These are phyloP conservation scores for Galbula dea DNA, from an alignment of 2,113 vertebrate genomes.

Conservation along the genomic window DNA sequence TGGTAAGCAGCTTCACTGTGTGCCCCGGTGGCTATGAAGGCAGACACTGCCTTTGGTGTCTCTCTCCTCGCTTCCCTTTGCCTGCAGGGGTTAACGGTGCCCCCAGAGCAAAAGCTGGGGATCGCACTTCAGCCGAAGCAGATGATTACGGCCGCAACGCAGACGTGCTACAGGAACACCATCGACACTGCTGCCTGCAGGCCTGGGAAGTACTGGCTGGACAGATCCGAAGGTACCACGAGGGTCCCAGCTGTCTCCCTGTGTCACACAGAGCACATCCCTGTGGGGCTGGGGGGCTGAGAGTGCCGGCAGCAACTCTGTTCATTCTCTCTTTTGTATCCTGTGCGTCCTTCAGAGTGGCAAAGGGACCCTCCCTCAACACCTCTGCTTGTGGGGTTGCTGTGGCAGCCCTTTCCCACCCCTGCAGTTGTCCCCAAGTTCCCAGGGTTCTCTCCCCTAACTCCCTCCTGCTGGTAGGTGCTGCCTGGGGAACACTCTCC, in stretches of 20 bases:
- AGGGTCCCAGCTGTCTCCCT: not conserved
- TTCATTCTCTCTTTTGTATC: not conserved
- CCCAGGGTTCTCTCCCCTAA: not conserved
- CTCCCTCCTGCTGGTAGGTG: not conserved
- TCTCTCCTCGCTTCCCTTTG: not conserved
- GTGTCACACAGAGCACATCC: not conserved
- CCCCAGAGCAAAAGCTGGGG: not conserved
- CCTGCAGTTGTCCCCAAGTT: not conserved
- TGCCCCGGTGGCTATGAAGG: fast-evolving
- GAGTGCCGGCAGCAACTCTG: fast-evolving
- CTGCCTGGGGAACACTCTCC: not conserved
- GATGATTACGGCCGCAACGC: not conserved
- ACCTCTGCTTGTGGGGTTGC: not conserved
- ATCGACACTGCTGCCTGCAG: not conserved
- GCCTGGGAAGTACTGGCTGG: conserved; percentile 44
- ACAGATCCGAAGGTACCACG: conserved; percentile 30
- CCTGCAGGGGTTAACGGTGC: conserved; percentile 48
- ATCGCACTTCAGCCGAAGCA: conserved; percentile 23
- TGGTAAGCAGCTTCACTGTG: fast-evolving
- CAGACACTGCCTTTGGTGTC: not conserved
- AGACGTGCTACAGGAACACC: conserved; percentile 17
- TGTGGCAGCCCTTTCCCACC: fast-evolving
- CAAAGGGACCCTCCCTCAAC: not conserved
- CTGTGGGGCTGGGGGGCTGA: fast-evolving
- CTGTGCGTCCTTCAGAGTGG: fast-evolving